phyloP scores from a whole-genome alignment of 2,797 vertebrate species.

The Triplophysa bombifrons region DNA sequence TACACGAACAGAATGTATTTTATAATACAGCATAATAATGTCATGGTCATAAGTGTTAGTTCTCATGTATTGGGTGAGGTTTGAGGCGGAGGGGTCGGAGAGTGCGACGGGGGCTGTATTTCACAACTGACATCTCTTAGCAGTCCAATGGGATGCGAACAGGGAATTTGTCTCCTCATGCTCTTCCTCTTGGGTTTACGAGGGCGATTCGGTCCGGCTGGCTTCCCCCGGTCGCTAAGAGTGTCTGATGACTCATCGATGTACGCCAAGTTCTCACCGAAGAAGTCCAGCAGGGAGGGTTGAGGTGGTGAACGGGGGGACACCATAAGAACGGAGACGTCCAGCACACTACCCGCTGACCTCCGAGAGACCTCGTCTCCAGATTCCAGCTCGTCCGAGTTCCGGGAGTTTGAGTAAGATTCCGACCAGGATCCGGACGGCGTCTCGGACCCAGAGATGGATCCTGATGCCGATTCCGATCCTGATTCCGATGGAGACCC shows the following conservation, averaged over 20 bases:
- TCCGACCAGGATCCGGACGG: constrained; percentile 63
- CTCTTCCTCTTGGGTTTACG: constrained; percentile 74
- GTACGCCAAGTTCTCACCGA: constrained; percentile 88
- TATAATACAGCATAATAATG: no score
- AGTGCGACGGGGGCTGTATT: constrained; percentile 72
- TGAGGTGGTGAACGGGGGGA: constrained; percentile 61
- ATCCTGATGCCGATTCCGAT: constrained; percentile 57
- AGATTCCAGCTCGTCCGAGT: constrained; percentile 32
- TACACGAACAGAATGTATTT: no score
- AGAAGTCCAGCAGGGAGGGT: constrained; percentile 78
- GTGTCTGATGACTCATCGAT: constrained; percentile 92
- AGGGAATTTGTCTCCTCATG: constrained; percentile 67
- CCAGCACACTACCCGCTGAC: constrained; percentile 20
- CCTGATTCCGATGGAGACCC: constrained; percentile 54
- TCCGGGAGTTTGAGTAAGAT: constrained; percentile 67
- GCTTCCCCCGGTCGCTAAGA: constrained; percentile 76
- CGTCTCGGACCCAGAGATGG: constrained; percentile 67
- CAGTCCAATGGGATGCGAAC: constrained; percentile 51
- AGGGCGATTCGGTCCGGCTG: constrained; percentile 55
- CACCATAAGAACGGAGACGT: constrained; percentile 54
- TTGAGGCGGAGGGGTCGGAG: constrained; percentile 74
- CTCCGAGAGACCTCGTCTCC: constrained; percentile 43
- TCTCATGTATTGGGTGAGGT: constrained; percentile 36
- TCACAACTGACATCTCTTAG: constrained; percentile 64
- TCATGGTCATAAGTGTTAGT: not conserved